These are phyloP conservation scores for Agrenia bidenticulata DNA, from an alignment of 2,888 invertebrate genomes.

Conservation along the genomic window DNA sequence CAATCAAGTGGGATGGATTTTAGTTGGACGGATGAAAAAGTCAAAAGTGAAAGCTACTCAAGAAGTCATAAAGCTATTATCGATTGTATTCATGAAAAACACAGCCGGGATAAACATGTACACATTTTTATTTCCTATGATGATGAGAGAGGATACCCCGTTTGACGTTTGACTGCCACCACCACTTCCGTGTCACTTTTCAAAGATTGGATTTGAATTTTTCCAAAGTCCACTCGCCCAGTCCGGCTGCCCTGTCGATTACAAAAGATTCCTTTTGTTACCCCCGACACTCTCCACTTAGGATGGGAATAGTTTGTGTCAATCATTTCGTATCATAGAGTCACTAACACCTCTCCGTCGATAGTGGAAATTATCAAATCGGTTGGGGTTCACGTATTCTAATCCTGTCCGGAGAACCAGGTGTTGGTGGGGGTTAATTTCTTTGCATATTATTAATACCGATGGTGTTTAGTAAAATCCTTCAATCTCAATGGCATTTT, in stretches of 20 bases:
- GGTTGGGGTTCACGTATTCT: too few species aligned
- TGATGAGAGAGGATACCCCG: neutral
- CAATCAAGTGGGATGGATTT: neutral
- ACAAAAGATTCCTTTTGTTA: neutral
- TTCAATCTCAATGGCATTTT: too few species aligned
- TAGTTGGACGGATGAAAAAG: neutral
- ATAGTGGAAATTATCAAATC: neutral
- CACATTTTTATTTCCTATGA: neutral
- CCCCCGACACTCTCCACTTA: neutral
- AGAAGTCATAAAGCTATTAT: constrained; percentile 8
- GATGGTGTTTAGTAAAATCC: neutral
- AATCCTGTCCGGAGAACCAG: neutral
- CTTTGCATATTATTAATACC: neutral
- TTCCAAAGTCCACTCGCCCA: too few species aligned
- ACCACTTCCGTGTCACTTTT: constrained; percentile 3
- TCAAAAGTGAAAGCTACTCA: constrained; percentile 9
- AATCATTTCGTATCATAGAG: neutral
- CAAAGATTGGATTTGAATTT: neutral
- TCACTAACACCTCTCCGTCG: neutral
- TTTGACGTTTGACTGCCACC: neutral
- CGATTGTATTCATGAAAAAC: constrained; percentile 2
- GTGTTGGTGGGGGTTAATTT: constrained; percentile 5
- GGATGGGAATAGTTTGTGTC: neutral
- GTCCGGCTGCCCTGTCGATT: constrained; percentile 1
- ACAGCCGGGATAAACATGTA: neutral